Evolutionary conservation across 2,113 vertebrate species (phyloP), one percentile per base, ranked within the genome.

Genomic region (Marcusenius ussheri): DNA sequence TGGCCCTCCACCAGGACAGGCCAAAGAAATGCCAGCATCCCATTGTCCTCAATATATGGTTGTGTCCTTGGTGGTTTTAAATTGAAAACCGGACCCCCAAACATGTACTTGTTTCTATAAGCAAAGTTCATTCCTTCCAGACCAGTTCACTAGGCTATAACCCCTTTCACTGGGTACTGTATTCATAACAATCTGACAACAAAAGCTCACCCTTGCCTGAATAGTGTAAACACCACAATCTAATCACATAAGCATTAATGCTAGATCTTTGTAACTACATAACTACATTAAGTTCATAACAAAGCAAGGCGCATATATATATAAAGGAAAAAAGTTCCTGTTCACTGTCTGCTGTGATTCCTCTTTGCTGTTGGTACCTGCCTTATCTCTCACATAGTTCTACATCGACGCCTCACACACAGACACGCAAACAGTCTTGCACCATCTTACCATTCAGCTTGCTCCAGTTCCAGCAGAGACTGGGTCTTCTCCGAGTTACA

Each of bases 401-500:
- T 24, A 80, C 47, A 84, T 11, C 53, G 13, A 56, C 42, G 21
- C 11, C 5, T 9, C 83, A 56, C 77, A 31, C 58, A 87, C 85
- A 49, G 88, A 87, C 42, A 77, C 89, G 66, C 83, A 86, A 13
- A 45, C 77, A 35, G 31, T n/a, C 35, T 31, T 66, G 31, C 74
- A 47, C 45, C 31, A 56, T 47, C 74, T 58, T 58, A 85, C 90
- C 98, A 96, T 95, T 97, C 96, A 87, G 98, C 98, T 93, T 97
- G 96, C 93, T 98, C 97, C 94, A 98, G 95, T 89, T 99, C 98
- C 95, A 99, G 95, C 94, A 99, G 93, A 83, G 98, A 98, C 95
- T 98, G 97, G 62, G 96, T 99, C 96, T 97, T 97, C 96, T 98
- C 97, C 11, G 97, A 97, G 92, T 97, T 96, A 94, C 98, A 99